A percentile compares a stretch with the other conserved stretches of the same genome.
Evolutionary conservation across 2,113 vertebrate genomes (phyloP).

Genomic region (Ictalurus furcatus): DNA sequence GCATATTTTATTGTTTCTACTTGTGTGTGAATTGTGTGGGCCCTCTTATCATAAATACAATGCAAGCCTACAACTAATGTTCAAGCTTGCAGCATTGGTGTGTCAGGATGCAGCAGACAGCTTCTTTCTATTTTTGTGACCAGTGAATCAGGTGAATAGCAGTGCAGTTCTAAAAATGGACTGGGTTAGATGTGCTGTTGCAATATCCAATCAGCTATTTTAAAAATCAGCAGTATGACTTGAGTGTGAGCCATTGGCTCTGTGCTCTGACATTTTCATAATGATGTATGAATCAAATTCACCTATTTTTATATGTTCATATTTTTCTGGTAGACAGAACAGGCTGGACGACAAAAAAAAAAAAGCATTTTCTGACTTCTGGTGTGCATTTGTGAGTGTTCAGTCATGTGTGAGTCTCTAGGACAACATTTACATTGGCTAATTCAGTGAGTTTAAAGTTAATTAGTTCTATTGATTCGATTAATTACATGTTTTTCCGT

Average conservation of each 20-base stretch:
- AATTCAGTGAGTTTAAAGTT: background rate
- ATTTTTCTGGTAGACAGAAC: background rate
- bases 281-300: constrained; percentile 3
- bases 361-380: background rate
- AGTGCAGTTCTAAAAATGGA: background rate
- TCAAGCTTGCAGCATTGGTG: background rate
- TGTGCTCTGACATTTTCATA: constrained; percentile 16
- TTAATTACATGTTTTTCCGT: background rate
- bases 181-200: background rate
- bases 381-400: background rate
- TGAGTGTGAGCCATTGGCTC: background rate
- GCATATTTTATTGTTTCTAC: background rate
- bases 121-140: background rate
- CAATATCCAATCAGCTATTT: constrained; percentile 12
- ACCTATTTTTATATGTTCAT: background rate
- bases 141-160: background rate
- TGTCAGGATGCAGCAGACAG: background rate
- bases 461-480: background rate
- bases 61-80: background rate
- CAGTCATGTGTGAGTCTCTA: background rate
- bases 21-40: background rate
- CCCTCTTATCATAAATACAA: background rate
- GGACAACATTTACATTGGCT: background rate
- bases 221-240: constrained; percentile 16
- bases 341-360: background rate